Evolutionary conservation across 2,113 vertebrate genomes (phyloP).

Genomic region (Stomatorhinus ivindoensis): DNA sequence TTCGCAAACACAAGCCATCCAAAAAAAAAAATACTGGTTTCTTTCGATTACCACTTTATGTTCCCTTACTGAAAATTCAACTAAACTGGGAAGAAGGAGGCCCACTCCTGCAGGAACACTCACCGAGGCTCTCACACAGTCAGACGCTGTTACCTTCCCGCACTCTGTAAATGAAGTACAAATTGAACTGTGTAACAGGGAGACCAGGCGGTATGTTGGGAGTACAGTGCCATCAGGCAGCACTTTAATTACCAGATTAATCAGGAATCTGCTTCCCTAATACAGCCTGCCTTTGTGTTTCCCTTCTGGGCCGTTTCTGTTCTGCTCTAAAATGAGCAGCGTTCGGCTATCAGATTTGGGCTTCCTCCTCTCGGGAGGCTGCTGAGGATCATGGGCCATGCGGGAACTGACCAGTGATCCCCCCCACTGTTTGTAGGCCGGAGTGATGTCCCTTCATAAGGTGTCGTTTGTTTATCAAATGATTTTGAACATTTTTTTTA

Average conservation of each 20-base stretch:
- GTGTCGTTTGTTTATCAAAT: not conserved
- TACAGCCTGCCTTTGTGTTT: not conserved
- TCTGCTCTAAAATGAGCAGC: not conserved
- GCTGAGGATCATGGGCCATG: not conserved
- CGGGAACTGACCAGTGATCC: not conserved
- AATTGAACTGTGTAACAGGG: constrained; percentile 16
- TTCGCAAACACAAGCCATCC: not conserved
- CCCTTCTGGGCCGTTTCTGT: not conserved
- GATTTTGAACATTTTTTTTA: not conserved
- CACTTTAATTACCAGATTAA: constrained; percentile 22
- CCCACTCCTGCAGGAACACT: not conserved
- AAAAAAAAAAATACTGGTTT: not conserved
- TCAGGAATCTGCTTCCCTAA: not conserved
- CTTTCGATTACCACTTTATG: not conserved
- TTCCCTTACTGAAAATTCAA: not conserved
- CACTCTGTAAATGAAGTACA: constrained; percentile 23
- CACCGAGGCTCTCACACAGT: not conserved
- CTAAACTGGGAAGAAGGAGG: not conserved
- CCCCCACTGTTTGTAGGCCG: not conserved
- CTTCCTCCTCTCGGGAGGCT: not conserved
- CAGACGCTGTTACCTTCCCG: not conserved
- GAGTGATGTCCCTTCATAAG: not conserved
- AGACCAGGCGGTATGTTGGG: constrained; percentile 1
- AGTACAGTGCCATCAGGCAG: not conserved
- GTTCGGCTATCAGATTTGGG: not conserved